Conservation (phyloP, 2,113 vertebrate species). For the Pelusios castaneus region DNA sequence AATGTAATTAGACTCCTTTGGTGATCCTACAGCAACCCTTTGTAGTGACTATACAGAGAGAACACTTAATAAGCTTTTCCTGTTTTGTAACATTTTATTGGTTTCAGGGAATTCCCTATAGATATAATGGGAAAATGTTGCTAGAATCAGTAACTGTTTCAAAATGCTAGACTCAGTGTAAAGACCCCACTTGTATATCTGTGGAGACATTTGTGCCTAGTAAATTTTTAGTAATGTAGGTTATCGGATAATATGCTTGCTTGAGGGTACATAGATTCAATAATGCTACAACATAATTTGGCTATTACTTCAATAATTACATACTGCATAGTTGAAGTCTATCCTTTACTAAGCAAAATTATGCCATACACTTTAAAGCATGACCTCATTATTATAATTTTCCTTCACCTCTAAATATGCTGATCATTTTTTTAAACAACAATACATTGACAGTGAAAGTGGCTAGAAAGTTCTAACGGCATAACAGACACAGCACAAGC, state of each 20-base stretch:
- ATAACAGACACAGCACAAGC: neutral
- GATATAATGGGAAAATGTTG: neutral
- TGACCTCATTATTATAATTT: neutral
- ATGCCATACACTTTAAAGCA: neutral
- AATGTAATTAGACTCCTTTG: neutral
- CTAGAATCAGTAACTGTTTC: neutral
- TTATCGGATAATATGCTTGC: neutral
- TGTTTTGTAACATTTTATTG: neutral
- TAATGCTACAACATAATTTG: neutral
- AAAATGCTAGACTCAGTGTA: neutral
- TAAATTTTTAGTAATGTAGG: neutral
- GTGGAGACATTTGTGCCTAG: neutral
- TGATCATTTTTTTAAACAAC: neutral
- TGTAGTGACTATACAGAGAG: neutral
- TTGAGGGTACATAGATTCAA: neutral
- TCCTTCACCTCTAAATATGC: neutral
- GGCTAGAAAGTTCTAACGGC: neutral
- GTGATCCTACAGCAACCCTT: neutral
- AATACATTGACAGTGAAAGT: neutral
- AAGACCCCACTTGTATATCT: neutral
- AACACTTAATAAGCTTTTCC: neutral
- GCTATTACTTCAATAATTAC: neutral
- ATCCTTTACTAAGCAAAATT: neutral
- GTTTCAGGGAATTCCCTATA: neutral
- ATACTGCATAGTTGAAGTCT: neutral